Base-by-base conservation (phyloP, 2,888 invertebrate species). In the Seladonia tumulorum region DNA sequence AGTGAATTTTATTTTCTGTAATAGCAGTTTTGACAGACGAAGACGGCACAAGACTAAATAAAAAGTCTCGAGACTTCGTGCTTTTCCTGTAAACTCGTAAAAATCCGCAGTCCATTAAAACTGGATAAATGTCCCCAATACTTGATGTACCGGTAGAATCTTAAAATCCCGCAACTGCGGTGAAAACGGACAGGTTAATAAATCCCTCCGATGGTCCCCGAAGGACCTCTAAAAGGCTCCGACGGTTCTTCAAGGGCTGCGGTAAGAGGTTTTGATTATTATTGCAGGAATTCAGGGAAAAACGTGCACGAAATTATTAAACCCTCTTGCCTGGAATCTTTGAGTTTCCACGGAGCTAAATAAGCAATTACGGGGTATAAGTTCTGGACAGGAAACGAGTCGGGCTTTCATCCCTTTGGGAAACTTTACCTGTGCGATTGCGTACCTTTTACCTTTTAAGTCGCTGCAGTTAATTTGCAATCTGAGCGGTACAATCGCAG, bases 181-280 rank as follows among this genome's bases (percentile, higher is more conserved):
- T 60, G 60, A 35, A 66, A 66, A 35, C 66, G 66, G 66, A 66
- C 66, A 66, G 35, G 66, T 66, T 66, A 66, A 66, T 66, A 29
- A 66, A 66, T 66, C 66, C 35, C 35, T 66, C 66, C 2, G 49
- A 53, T 72, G 72, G 25, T 45, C 29, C 53, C 73, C 47, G 73
- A 47, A 35, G 73, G 47, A 53, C 29, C 47, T 45, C 73, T 49
- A 73, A 73, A 47, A 53, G 66, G 66, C 66, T 66, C 25, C 42
- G 29, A 53, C 47, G 53, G 73, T 47, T 66, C 66, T 66, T 66
- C 35, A 35, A 66, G 66, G 66, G 66, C 7, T 18, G 66, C 35
- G 16, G 12, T 60, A 60, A 63, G 79, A 75, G 79, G 42, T 45
- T 39, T 57, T 71, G 75, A 66, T 66, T 35, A 35, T 66, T 66